These are phyloP conservation scores for Haliclona indistincta DNA, from an alignment of 37 sponge, comb jelly and placozoan genomes.

Conservation along the genomic window DNA sequence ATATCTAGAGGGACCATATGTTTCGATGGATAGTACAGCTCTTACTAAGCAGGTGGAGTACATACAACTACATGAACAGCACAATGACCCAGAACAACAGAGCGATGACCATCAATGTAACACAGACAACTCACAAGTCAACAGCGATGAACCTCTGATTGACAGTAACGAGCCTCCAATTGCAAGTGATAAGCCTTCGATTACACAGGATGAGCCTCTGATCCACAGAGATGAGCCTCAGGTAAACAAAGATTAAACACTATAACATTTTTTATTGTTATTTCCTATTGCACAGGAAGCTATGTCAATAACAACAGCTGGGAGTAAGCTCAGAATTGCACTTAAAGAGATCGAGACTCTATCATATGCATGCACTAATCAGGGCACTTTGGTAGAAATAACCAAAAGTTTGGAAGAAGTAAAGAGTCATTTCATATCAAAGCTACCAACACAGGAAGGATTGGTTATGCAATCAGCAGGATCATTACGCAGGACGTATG, in stretches of 20 bases:
- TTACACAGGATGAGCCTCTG: too few relatives aligned
- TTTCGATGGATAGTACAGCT: background rate
- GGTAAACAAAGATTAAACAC: background rate
- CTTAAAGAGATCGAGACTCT: conserved; percentile 3
- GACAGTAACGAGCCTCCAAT: too few relatives aligned
- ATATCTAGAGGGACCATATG: conserved; percentile 7
- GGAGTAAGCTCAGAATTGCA: background rate
- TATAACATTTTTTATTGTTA: background rate
- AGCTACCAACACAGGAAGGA: conserved; percentile 11
- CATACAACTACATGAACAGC: too few relatives aligned
- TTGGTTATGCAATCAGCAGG: background rate
- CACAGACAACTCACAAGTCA: too few relatives aligned
- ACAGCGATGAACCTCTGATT: too few relatives aligned
- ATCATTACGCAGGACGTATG: too few relatives aligned
- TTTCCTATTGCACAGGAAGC: background rate
- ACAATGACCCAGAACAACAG: too few relatives aligned
- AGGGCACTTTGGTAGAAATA: background rate
- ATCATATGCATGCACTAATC: conserved; percentile 3
- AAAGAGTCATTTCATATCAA: background rate
- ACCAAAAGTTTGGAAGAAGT: background rate
- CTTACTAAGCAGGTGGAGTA: background rate
- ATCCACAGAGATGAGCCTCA: too few relatives aligned
- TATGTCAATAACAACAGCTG: conserved; percentile 11
- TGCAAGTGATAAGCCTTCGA: too few relatives aligned
- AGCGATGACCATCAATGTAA: too few relatives aligned